Evolutionary conservation across 2,797 vertebrate genomes (phyloP), one percentile per base, ranked within the genome.

Genomic region (Neosalanx taihuensis): DNA sequence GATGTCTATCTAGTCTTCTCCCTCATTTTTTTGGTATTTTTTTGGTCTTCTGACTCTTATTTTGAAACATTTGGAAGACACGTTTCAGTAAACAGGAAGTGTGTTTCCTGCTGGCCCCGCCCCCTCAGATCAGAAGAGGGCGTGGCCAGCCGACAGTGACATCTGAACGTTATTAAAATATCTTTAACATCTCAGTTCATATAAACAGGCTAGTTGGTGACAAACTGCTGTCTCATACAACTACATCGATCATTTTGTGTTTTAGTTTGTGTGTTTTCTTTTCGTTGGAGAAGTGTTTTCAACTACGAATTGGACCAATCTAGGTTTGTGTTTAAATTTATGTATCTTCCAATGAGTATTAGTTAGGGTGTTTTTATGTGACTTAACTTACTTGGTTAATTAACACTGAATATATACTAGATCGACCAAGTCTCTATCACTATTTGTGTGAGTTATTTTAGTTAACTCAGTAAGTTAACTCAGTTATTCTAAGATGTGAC

Each of bases 161-260:
- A 56, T 17, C 15, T 56, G 15, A 10, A 17, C 0, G 51, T n/a
- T 17, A 17, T 56, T 18, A 56, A 17, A 56, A 17, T n/a, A 17
- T n/a, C 51, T 15, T 17, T 53, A 56, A 56, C 51, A 1, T 56
- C 51, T 56, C 41, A n/a, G 51, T 17, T n/a, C 3, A 56, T 56
- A 56, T 75, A 63, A 83, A 79, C 81, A 82, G 62, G 80, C 68
- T 60, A 23, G 9, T n/a, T 7, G 6, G 57, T 1, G 13, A 53
- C 65, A 49, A 23, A 18, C 58, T 23, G 58, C 23, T 79, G 4
- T 26, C 5, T 57, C 18, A 56, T 61, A 9, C 1, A 71, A 61
- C 64, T 31, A 5, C 23, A 6, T 37, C 18, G 20, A 51, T 29
- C 7, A 41, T 18, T 64, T 5, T 66, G 20, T 26, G 23, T 26